Conservation (phyloP, 2,888 invertebrate species). For the Adineta ricciae region DNA sequence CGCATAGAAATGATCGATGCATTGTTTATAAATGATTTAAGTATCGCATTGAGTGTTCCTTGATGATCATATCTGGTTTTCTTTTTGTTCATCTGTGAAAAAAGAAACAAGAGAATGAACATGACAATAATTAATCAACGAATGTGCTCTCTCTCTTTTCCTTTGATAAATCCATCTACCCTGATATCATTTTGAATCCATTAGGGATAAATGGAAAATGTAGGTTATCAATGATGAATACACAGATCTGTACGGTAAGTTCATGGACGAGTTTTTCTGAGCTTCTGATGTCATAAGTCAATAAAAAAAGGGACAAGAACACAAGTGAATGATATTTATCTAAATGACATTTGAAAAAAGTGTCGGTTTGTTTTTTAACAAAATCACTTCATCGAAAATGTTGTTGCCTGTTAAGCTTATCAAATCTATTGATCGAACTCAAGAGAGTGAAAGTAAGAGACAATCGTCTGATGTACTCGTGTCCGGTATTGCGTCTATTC, state of each 20-base stretch:
- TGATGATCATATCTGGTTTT: conserved; percentile 12
- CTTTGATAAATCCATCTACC: not conserved
- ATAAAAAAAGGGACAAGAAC: not conserved
- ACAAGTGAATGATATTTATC: not conserved
- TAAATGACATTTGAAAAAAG: not conserved
- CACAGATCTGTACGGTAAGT: too few species aligned
- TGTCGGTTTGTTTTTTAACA: not conserved
- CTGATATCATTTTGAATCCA: not conserved
- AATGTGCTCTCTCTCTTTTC: not conserved
- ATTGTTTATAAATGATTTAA: not conserved
- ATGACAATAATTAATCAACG: not conserved
- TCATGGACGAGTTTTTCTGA: too few species aligned
- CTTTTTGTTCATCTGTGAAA: not conserved
- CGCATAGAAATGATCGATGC: too few species aligned
- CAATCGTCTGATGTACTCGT: not conserved
- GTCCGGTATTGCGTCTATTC: not conserved
- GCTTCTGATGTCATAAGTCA: too few species aligned
- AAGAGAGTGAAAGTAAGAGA: not conserved
- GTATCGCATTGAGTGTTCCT: not conserved
- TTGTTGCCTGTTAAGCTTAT: not conserved
- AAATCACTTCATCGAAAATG: not conserved
- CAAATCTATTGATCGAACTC: not conserved
- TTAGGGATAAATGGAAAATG: not conserved
- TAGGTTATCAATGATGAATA: not conserved
- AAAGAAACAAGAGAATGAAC: not conserved